Percentiles rank a stretch among this genome's conserved stretches.
These are phyloP conservation scores for Leontopithecus rosalia DNA, from an alignment of 2,797 vertebrate genomes.

Conservation along the genomic window DNA sequence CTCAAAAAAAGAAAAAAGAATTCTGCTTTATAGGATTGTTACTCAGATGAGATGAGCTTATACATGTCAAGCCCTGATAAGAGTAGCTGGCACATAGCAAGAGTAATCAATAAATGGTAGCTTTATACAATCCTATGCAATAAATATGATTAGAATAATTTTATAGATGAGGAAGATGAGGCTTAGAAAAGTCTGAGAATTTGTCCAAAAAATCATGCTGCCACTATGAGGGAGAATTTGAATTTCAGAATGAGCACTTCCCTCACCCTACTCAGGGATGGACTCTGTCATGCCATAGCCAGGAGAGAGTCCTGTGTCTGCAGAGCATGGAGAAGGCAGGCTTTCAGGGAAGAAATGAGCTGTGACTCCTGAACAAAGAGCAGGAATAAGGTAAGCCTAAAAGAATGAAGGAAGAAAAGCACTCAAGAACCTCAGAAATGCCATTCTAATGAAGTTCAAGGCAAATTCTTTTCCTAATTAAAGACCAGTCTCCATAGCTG, in stretches of 20 bases:
- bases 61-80: not conserved
- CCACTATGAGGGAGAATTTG: not conserved
- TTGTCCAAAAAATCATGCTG: not conserved
- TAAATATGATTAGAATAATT: conserved; percentile 1
- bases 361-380: not conserved
- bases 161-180: not conserved
- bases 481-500: conserved; percentile 47
- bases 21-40: not conserved
- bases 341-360: not conserved
- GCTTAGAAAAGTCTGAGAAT: not conserved
- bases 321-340: not conserved
- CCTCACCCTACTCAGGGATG: not conserved
- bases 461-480: conserved; percentile 54
- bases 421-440: conserved; percentile 1
- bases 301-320: not conserved
- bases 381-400: not conserved
- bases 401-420: conserved; percentile 25
- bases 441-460: conserved; percentile 39
- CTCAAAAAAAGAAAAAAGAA: not conserved
- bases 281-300: not conserved
- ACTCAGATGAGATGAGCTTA: not conserved
- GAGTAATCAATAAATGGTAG: not conserved
- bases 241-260: not conserved
- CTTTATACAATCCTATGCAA: not conserved
- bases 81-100: not conserved